Conservation (phyloP, 2,797 vertebrate genomes). For the Sylvia borin region DNA sequence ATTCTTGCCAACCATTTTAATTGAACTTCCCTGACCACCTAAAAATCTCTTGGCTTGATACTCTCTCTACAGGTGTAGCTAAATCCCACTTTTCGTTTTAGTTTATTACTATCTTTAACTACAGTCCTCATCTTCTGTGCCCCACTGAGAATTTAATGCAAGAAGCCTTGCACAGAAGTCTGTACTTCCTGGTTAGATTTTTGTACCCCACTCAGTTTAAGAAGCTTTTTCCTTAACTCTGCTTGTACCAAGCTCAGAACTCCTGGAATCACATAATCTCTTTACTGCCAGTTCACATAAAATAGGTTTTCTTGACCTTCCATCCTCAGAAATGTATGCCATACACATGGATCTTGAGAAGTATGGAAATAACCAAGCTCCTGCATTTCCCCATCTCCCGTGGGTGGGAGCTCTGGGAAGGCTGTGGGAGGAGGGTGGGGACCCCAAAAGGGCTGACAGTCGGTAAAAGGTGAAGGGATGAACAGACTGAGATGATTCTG, state of each 20-base stretch:
- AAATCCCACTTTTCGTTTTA: not conserved
- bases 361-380: fast-evolving
- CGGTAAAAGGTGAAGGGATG: not conserved
- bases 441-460: not conserved
- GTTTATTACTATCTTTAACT: not conserved
- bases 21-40: not conserved
- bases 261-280: not conserved
- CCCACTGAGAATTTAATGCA: not conserved
- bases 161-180: not conserved
- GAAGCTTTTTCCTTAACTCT: not conserved
- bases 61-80: not conserved
- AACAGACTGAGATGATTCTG: not conserved
- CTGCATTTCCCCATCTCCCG: not conserved
- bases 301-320: not conserved
- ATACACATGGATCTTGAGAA: fast-evolving
- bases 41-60: not conserved
- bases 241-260: not conserved
- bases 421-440: constrained; percentile 45
- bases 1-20: not conserved
- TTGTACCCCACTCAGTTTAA: not conserved
- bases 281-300: not conserved
- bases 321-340: not conserved
- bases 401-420: not conserved
- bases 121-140: not conserved
- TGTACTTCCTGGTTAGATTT: not conserved